These are phyloP conservation scores for Bradypodion pumilum DNA, from an alignment of 2,797 vertebrate genomes.

Conservation along the genomic window DNA sequence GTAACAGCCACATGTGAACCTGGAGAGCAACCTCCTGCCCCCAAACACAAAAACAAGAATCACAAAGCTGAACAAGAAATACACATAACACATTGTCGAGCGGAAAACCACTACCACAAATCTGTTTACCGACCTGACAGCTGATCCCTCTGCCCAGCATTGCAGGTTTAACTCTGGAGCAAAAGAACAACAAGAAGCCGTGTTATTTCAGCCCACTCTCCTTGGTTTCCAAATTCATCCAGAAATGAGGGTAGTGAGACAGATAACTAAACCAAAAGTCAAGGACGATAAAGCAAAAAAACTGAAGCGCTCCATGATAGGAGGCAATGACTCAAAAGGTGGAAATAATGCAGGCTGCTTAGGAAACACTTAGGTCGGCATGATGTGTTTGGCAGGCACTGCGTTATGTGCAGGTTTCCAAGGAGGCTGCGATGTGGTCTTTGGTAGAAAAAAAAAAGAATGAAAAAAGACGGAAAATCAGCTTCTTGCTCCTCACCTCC, in stretches of 20 bases:
- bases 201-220: not conserved
- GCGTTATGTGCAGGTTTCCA: not conserved
- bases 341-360: not conserved
- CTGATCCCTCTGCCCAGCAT: not conserved
- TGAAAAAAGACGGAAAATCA: not conserved
- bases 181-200: not conserved
- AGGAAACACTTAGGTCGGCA: conserved; percentile 3
- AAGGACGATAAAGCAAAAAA: conserved; percentile 24
- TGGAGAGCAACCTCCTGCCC: not conserved
- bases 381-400: not conserved
- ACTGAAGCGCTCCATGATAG: conserved; percentile 1
- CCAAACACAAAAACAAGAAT: not conserved
- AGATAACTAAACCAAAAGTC: too few relatives aligned
- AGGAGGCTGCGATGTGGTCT: not conserved
- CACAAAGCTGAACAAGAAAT: too few relatives aligned
- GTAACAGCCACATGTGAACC: too few relatives aligned
- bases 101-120: not conserved
- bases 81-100: not conserved
- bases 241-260: not conserved
- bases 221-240: not conserved
- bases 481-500: not conserved
- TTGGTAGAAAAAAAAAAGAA: not conserved
- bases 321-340: conserved; percentile 29
- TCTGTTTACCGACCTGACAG: not conserved
- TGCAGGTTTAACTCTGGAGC: not conserved